Evolutionary conservation across 23 tunicate genomes (phyloP).

Genomic region (Styela plicata): DNA sequence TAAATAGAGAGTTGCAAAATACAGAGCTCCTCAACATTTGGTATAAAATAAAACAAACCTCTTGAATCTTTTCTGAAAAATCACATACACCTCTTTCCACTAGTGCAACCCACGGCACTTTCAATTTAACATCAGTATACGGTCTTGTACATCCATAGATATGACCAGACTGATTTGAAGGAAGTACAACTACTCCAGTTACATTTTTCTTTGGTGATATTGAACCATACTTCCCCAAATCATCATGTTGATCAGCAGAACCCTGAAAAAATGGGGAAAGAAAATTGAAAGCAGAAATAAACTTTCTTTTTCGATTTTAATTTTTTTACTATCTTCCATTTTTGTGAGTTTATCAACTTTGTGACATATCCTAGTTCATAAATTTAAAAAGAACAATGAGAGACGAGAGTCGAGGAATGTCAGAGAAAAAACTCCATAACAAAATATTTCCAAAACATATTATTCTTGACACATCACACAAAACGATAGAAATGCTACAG

Average conservation of each 20-base stretch:
- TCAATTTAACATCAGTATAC: not conserved
- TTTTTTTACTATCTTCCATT: not conserved
- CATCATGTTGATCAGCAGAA: constrained; percentile 2
- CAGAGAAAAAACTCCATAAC: too few relatives aligned
- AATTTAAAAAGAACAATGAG: not conserved
- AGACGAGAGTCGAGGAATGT: too few relatives aligned
- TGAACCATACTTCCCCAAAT: constrained; percentile 45
- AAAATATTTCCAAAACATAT: too few relatives aligned
- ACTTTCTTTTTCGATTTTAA: too few relatives aligned
- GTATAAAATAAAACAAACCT: constrained; percentile 56
- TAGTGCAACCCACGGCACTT: constrained; percentile 54
- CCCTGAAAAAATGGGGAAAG: not conserved
- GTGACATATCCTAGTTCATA: not conserved
- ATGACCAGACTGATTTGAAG: constrained; percentile 30
- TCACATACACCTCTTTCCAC: constrained; percentile 63
- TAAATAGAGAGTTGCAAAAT: too few relatives aligned
- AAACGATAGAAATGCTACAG: too few relatives aligned
- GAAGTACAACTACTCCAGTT: constrained; percentile 42
- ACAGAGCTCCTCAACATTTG: too few relatives aligned
- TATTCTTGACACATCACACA: too few relatives aligned
- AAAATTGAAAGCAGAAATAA: too few relatives aligned
- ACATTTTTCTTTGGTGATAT: constrained; percentile 50
- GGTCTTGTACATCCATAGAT: constrained; percentile 21
- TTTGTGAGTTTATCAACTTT: not conserved
- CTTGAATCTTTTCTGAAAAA: constrained; percentile 52